Conservation (phyloP, 2,113 vertebrate genomes). For the Rhinichthys klamathensis region DNA sequence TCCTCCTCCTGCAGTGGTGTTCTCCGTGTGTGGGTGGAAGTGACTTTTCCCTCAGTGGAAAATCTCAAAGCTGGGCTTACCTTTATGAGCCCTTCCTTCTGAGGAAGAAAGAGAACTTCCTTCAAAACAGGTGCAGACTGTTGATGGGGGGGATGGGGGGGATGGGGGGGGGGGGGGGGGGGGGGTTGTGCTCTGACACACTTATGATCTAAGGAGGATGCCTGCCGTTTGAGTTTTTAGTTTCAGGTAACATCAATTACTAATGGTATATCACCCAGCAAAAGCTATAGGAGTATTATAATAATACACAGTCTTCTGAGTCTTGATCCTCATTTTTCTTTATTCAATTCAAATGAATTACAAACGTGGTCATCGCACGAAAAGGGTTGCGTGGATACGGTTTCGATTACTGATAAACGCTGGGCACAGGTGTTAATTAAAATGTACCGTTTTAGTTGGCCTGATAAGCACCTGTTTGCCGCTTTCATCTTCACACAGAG, state of each 20-base stretch:
- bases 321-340: neutral
- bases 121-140: constrained; percentile 43
- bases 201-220: constrained; percentile 9
- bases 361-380: neutral
- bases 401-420: constrained; percentile 1
- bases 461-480: neutral
- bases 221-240: constrained; percentile 4
- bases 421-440: constrained; percentile 24
- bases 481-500: constrained; percentile 24
- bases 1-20: constrained; percentile 44
- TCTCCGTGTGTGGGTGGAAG: constrained; percentile 50
- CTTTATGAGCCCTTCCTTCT: constrained; percentile 45
- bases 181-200: constrained; percentile 17
- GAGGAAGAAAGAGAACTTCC: constrained; percentile 40
- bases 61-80: constrained; percentile 52
- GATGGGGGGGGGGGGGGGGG: neutral
- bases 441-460: neutral
- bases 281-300: neutral
- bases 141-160: neutral
- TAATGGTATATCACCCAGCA: neutral
- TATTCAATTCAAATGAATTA: constrained; percentile 16
- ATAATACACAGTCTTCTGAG: constrained; percentile 9
- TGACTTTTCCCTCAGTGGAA: constrained; percentile 47
- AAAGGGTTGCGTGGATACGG: neutral
- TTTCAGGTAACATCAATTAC: neutral